Base-by-base conservation (phyloP, 2,797 vertebrate species). In the Mormyrops boulengeri region DNA sequence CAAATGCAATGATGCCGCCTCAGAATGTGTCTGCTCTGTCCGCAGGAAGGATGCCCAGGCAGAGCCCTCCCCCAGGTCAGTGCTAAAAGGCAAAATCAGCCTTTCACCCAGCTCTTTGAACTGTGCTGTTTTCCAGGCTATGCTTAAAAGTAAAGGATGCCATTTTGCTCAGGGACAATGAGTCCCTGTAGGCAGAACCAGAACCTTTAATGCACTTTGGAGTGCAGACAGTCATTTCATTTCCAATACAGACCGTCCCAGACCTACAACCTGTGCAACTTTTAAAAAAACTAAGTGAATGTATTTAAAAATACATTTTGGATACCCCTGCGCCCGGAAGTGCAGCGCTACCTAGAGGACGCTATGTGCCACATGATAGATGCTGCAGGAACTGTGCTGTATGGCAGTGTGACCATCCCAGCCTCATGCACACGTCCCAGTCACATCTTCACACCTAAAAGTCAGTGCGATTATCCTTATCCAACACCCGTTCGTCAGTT, bases 61-160 rank as follows among this genome's bases (percentile, higher is more conserved):
- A 0, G 98, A 99, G 89, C 96, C 97, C 0, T 97, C 98, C 26
- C 98, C 97, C 91, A 97, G 98, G 98, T 99, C 93, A 95, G 96
- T 96, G 94, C 38, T 80, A n/a, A 92, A 92, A 85, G 91, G 91
- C 91, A 89, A 89, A 88, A 2, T 6, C 34, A 30, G 19, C 73
- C 12, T 85, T 69, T 84, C 38, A 12, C 73, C 66, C 12, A n/a
- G 4, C 22, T 17, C 12, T 57, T 17, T 34, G 85, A 53, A 38
- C 17, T 53, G 26, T 55, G 22, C 52, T 87, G 49, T 17, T 30
- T 57, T 87, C n/a, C 44, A 7, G 50, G 85, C 52, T 55, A 26
- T 38, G 49, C 82, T 52, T 85, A 50, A 85, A 85, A 26, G 49
- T n/a, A 52, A 85, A 49, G 22, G 47, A 14, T 69, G 26, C 3